Percentiles rank a stretch among this genome's conserved stretches.
Evolutionary conservation across 1,140 invertebrate species (phyloP).

Genomic region (Lucilia cuprina): DNA sequence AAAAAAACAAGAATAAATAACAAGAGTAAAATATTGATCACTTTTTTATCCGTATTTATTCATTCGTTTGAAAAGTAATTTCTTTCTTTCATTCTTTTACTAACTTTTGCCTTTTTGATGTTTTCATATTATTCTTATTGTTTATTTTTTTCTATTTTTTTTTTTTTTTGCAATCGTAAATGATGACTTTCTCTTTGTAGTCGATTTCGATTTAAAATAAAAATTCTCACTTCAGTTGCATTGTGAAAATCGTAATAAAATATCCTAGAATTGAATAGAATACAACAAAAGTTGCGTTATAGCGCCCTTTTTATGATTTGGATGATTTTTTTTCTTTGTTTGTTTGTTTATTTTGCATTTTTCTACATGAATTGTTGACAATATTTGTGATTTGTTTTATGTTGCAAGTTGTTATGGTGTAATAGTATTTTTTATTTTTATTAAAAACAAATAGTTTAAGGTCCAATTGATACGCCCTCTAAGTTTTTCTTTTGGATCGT

Average conservation of each 20-base stretch:
- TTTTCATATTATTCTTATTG: slow-evolving; percentile 10
- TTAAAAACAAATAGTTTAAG: too few relatives aligned
- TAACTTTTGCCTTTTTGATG: slow-evolving; percentile 20
- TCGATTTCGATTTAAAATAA: slow-evolving; percentile 13
- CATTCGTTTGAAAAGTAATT: slow-evolving; percentile 41
- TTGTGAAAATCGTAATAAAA: background rate
- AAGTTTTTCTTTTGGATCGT: too few relatives aligned
- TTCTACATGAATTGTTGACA: slow-evolving; percentile 35
- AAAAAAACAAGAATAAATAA: background rate
- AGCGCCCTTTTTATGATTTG: slow-evolving; percentile 28
- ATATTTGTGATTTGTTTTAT: slow-evolving; percentile 2
- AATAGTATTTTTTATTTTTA: background rate
- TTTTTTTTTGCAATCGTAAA: slow-evolving; percentile 12
- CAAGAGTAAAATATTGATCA: slow-evolving; percentile 36
- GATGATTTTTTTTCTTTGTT: background rate
- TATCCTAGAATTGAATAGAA: background rate
- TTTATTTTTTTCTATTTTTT: slow-evolving; percentile 10
- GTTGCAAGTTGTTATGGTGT: background rate
- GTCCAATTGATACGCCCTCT: too few relatives aligned
- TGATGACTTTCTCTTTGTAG: slow-evolving; percentile 10
- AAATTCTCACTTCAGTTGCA: slow-evolving; percentile 20
- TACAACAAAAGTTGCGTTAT: slow-evolving; percentile 17
- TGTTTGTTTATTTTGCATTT: slow-evolving; percentile 10
- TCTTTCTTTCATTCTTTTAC: slow-evolving; percentile 5
- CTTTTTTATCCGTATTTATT: slow-evolving; percentile 39